Evolutionary conservation across 2,888 invertebrate genomes (phyloP).

Genomic region (Anthophora plumipes): DNA sequence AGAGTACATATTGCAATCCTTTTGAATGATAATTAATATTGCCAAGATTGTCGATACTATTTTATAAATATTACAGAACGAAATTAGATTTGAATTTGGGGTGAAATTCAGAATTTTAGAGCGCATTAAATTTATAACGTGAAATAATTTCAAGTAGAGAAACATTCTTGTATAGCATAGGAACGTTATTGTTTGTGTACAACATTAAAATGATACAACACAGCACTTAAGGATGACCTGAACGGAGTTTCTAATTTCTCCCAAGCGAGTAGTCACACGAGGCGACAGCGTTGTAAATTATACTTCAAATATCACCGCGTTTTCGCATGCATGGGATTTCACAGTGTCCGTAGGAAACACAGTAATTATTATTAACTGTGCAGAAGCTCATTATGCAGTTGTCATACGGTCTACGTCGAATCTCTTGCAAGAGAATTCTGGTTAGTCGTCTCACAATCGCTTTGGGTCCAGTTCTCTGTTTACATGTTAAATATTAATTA

Average conservation of each 20-base stretch:
- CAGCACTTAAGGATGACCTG: conserved; percentile 5
- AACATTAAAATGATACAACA: not conserved
- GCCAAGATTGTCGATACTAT: too few relatives aligned
- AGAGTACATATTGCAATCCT: too few relatives aligned
- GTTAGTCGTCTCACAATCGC: conserved; percentile 26
- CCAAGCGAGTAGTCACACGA: not conserved
- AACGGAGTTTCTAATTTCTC: conserved; percentile 32
- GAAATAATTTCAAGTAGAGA: too few relatives aligned
- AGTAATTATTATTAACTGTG: conserved; percentile 63
- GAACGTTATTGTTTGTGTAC: not conserved
- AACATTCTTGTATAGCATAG: not conserved
- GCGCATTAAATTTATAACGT: too few relatives aligned
- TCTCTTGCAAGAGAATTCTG: conserved; percentile 44
- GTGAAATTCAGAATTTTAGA: too few relatives aligned
- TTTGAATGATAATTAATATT: too few relatives aligned
- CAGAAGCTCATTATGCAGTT: conserved; percentile 59
- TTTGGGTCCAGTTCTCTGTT: conserved; percentile 36
- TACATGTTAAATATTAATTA: conserved; percentile 57
- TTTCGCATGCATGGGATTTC: conserved; percentile 10
- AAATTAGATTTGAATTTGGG: too few relatives aligned
- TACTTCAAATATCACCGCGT: conserved; percentile 36
- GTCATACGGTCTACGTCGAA: conserved; percentile 39
- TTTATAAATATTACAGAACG: too few relatives aligned
- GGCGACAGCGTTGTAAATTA: conserved; percentile 20
- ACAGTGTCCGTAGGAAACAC: conserved; percentile 13